Conservation (phyloP, 2,113 vertebrate species). For the Phaethornis superciliosus region DNA sequence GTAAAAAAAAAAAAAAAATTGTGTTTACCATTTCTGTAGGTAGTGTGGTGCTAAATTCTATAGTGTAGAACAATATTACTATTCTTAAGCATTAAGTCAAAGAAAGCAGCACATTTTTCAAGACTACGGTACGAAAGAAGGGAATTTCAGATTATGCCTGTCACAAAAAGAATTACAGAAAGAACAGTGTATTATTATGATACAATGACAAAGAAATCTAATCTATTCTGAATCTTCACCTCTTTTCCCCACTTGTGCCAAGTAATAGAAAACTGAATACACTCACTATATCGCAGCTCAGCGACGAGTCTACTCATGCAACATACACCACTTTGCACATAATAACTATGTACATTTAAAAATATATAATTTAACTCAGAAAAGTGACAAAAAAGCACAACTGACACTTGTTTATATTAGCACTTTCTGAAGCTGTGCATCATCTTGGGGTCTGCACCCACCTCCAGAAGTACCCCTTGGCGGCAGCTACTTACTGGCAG, state of each 20-base stretch:
- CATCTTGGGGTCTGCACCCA: background rate
- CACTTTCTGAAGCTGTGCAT: background rate
- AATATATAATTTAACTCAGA: background rate
- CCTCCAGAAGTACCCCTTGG: background rate
- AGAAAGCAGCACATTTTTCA: background rate
- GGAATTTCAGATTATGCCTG: background rate
- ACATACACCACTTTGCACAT: background rate
- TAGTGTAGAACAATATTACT: background rate
- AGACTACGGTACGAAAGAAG: background rate
- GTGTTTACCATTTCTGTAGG: background rate
- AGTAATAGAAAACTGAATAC: background rate
- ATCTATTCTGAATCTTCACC: background rate
- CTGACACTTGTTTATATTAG: background rate
- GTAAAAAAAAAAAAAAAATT: background rate
- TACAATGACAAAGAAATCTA: background rate
- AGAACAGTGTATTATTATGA: background rate
- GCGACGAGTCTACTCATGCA: background rate
- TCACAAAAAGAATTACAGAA: background rate
- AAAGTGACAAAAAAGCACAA: background rate
- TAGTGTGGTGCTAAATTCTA: background rate
- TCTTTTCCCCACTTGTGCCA: background rate
- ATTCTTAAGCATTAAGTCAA: background rate
- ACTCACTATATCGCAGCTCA: background rate
- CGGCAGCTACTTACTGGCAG: background rate
- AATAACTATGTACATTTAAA: background rate